phyloP scores from a whole-genome alignment of 2,888 invertebrate species.

The Coenonympha arcania region DNA sequence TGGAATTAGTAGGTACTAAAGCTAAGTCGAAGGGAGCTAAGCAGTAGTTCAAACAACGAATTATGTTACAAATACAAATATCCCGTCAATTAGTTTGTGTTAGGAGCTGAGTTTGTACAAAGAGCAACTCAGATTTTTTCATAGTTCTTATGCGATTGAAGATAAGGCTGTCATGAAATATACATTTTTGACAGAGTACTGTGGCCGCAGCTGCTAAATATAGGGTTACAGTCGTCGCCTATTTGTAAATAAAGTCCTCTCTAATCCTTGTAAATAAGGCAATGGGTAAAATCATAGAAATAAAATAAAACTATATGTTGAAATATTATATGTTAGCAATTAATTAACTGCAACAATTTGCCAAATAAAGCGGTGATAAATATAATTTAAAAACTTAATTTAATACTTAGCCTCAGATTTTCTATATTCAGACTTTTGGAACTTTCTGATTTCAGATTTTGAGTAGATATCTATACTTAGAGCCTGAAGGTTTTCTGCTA shows the following conservation, averaged over 20 bases:
- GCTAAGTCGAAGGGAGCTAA: conserved; percentile 34
- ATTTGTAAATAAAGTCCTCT: background rate
- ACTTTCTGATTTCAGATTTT: no score
- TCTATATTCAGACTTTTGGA: no score
- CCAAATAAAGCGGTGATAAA: no score
- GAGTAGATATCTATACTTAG: no score
- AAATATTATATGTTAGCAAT: no score
- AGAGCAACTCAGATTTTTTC: background rate
- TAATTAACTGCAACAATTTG: no score
- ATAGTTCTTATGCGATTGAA: background rate
- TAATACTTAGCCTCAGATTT: no score
- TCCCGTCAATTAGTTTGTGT: conserved; percentile 56
- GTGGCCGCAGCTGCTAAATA: conserved; percentile 1
- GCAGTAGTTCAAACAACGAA: conserved; percentile 44
- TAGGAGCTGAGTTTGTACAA: conserved; percentile 31
- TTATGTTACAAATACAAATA: conserved; percentile 58
- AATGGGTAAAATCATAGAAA: background rate
- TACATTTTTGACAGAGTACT: background rate
- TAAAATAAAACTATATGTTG: no score
- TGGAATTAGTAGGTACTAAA: conserved; percentile 13
- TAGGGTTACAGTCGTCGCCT: background rate
- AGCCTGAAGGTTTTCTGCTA: no score
- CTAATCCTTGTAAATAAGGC: background rate
- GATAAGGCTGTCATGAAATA: background rate
- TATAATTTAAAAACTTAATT: no score